phyloP scores from a whole-genome alignment of 2,797 vertebrate genomes.

The Miichthys miiuy region DNA sequence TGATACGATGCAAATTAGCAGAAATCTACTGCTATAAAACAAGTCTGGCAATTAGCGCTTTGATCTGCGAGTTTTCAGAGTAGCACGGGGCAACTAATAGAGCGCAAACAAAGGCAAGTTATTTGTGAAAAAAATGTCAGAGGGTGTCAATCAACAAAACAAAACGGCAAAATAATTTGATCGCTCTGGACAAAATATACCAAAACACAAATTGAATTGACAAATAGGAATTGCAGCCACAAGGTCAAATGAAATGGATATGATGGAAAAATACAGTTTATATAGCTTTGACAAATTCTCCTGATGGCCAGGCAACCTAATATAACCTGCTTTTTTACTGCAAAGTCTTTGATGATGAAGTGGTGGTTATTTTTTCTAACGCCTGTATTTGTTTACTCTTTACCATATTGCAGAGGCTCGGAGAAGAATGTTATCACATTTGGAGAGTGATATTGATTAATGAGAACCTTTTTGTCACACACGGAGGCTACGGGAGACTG shows the following conservation, averaged over 20 bases:
- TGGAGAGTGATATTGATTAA: conserved; percentile 80
- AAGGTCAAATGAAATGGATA: background rate
- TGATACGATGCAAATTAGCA: conserved; percentile 57
- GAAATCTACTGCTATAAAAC: conserved; percentile 32
- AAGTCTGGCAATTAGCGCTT: conserved; percentile 62
- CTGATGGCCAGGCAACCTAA: background rate
- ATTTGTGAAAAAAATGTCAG: conserved; percentile 14
- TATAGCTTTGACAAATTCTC: conserved; percentile 10
- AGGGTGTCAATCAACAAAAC: conserved; percentile 27
- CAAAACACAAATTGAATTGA: background rate
- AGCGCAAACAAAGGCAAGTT: conserved; percentile 13
- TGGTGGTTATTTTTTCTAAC: conserved; percentile 35
- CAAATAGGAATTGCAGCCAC: background rate
- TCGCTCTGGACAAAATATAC: background rate
- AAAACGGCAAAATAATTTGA: conserved; percentile 21
- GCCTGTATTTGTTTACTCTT: conserved; percentile 51
- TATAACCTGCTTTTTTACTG: conserved; percentile 6
- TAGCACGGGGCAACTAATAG: conserved; percentile 25
- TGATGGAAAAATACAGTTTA: background rate
- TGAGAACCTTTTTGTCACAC: conserved; percentile 77
- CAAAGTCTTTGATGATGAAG: conserved; percentile 38
- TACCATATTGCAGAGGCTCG: conserved; percentile 64
- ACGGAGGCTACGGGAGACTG: conserved; percentile 66
- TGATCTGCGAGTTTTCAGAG: conserved; percentile 55
- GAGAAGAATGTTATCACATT: conserved; percentile 77